A percentile compares a stretch with the other conserved stretches of the same genome.
phyloP scores from a whole-genome alignment of 2,888 invertebrate genomes.

The Pharmacophagus antenor region DNA sequence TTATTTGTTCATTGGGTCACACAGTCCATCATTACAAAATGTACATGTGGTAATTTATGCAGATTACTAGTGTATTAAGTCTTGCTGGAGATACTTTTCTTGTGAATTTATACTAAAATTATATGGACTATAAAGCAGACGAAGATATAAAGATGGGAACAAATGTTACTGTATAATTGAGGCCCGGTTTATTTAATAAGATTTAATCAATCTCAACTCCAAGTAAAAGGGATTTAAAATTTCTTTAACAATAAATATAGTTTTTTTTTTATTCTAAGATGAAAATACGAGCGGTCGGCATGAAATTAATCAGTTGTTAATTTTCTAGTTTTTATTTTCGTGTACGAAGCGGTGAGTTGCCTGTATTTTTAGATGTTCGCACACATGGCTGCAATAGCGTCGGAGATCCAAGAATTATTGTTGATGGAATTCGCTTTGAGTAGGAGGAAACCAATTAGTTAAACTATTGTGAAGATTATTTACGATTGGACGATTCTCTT shows the following conservation, averaged over 20 bases:
- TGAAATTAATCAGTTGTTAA: slow-evolving; percentile 36
- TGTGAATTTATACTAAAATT: too few species aligned
- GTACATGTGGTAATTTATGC: too few species aligned
- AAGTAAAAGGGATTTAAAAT: background rate
- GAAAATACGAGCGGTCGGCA: slow-evolving; percentile 26
- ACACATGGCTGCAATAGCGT: slow-evolving; percentile 52
- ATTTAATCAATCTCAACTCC: slow-evolving; percentile 1
- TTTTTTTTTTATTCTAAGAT: slow-evolving; percentile 16
- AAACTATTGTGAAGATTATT: slow-evolving; percentile 30
- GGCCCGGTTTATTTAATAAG: slow-evolving; percentile 1
- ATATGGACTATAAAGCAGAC: background rate
- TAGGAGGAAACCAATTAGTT: slow-evolving; percentile 37
- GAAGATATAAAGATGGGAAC: background rate
- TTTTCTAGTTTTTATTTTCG: slow-evolving; percentile 51
- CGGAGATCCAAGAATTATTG: slow-evolving; percentile 50
- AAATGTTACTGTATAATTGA: background rate
- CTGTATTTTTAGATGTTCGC: slow-evolving; percentile 56
- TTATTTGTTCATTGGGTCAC: too few species aligned
- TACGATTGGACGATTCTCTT: slow-evolving; percentile 7
- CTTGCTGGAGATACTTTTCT: too few species aligned
- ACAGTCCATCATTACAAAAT: too few species aligned
- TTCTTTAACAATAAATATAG: slow-evolving; percentile 7
- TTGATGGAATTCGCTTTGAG: slow-evolving; percentile 41
- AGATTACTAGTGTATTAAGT: too few species aligned
- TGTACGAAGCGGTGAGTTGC: slow-evolving; percentile 46